phyloP scores from a whole-genome alignment of 1,140 invertebrate species.

The Euglossa dilemma region DNA sequence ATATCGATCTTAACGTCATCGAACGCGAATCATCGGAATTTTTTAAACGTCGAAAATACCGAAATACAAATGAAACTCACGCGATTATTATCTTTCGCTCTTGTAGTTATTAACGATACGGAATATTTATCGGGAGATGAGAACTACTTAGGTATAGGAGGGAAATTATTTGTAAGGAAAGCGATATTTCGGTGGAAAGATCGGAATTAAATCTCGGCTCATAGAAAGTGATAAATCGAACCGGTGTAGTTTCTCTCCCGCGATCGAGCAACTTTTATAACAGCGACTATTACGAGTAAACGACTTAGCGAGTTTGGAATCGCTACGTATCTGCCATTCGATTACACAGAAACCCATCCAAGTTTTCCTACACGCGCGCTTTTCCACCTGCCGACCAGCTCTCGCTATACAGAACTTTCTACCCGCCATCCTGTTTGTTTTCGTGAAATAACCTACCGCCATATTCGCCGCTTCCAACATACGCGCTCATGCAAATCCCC shows the following conservation, averaged over 20 bases:
- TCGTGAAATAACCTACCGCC: slow-evolving; percentile 1
- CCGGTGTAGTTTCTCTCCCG: neutral
- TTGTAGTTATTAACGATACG: too few relatives aligned
- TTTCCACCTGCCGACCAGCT: neutral
- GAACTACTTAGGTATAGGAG: too few relatives aligned
- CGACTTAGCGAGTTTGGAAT: slow-evolving; percentile 27
- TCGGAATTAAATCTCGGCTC: neutral
- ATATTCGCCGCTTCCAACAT: neutral
- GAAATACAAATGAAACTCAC: too few relatives aligned
- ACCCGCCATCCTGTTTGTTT: neutral
- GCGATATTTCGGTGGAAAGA: too few relatives aligned
- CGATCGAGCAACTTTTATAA: neutral
- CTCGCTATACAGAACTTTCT: neutral
- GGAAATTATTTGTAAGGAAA: too few relatives aligned
- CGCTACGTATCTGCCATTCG: slow-evolving; percentile 29
- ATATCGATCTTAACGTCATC: too few relatives aligned
- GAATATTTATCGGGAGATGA: too few relatives aligned
- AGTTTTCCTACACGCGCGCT: neutral
- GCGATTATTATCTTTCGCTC: too few relatives aligned
- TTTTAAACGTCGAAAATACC: too few relatives aligned
- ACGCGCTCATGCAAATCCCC: neutral
- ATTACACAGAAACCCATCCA: slow-evolving; percentile 25
- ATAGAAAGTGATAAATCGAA: neutral
- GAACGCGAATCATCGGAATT: too few relatives aligned
- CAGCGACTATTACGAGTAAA: slow-evolving; percentile 6